Base-by-base conservation (phyloP, 2,797 vertebrate species). In the Sebastes steindachneri region DNA sequence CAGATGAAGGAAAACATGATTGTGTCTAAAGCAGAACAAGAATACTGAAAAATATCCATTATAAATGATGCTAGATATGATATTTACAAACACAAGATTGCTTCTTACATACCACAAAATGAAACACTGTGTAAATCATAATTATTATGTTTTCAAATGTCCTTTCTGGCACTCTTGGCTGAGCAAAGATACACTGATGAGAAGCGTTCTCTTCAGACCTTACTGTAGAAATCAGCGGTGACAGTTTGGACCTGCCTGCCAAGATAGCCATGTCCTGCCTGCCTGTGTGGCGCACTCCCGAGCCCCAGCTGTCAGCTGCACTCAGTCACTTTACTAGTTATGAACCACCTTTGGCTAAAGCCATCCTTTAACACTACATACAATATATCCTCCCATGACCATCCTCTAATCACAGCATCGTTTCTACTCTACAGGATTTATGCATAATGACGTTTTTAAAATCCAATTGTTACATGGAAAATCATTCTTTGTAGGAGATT, bases 281-380 rank as follows among this genome's bases (percentile, higher is more conserved):
- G 89, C 86, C 90, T 89, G 35, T 77, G 86, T 78, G 84, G 86
- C 63, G 77, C 88, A 85, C 89, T 90, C 91, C 85, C 17, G 62
- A 88, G 90, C 86, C 89, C 90, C 81, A 85, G 89, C 94, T 95
- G 96, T 96, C 95, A 95, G 87, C 88, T 95, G 86, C 84, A 86
- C 87, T 95, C 95, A 93, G 88, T 90, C 91, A 91, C 81, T 85
- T 84, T 77, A 87, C 60, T 85, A 75, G 89, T 87, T 92, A 92
- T 89, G 71, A 86, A 90, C 84, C 88, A 92, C 86, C 85, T 91
- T 93, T 90, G 73, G 87, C 90, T 73, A 79, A 51, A 69, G 77
- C 48, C 77, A 70, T 70, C 33, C 37, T 62, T 73, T 75, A 69
- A 67, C 58, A 54, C 71, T 68, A 31, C 60, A 58, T 82, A 35